A percentile compares a stretch with the other conserved stretches of the same genome.
phyloP scores from a whole-genome alignment of 2,888 invertebrate species.

The Rhingia rostrata region DNA sequence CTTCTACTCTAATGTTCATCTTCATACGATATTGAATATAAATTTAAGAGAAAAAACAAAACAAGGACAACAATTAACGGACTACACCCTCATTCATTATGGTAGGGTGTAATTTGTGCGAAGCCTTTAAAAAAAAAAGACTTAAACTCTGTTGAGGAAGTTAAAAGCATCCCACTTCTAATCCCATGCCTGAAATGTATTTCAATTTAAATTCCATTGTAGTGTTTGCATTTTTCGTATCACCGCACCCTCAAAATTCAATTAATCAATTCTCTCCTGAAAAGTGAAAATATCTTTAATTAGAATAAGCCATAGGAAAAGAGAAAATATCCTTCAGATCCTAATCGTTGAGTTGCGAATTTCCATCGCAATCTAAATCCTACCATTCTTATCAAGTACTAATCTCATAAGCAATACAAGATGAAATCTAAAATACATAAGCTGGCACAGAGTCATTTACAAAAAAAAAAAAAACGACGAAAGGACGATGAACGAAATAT shows the following conservation, averaged over 20 bases:
- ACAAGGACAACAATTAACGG: conserved; percentile 22
- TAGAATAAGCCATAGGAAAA: conserved; percentile 5
- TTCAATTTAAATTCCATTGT: no score
- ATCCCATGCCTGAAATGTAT: background rate
- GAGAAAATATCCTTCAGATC: conserved; percentile 12
- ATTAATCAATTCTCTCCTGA: conserved; percentile 39
- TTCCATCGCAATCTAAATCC: conserved; percentile 11
- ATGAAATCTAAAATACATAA: conserved; percentile 10
- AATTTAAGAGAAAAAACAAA: background rate
- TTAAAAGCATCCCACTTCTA: background rate
- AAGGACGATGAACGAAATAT: background rate
- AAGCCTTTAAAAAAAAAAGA: no score
- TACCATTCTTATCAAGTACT: conserved; percentile 26
- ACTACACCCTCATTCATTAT: conserved; percentile 42
- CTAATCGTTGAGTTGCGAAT: conserved; percentile 11
- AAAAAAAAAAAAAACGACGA: background rate
- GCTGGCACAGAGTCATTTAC: conserved; percentile 1
- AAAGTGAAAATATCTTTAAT: conserved; percentile 23
- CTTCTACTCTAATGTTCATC: conserved; percentile 7
- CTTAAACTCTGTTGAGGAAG: background rate
- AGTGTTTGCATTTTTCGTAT: background rate
- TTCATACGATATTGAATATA: background rate
- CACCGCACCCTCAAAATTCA: conserved; percentile 7
- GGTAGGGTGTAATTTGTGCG: conserved; percentile 22
- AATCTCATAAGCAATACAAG: conserved; percentile 11